Evolutionary conservation across 2,797 vertebrate species (phyloP).

Genomic region (Nannoperca australis): DNA sequence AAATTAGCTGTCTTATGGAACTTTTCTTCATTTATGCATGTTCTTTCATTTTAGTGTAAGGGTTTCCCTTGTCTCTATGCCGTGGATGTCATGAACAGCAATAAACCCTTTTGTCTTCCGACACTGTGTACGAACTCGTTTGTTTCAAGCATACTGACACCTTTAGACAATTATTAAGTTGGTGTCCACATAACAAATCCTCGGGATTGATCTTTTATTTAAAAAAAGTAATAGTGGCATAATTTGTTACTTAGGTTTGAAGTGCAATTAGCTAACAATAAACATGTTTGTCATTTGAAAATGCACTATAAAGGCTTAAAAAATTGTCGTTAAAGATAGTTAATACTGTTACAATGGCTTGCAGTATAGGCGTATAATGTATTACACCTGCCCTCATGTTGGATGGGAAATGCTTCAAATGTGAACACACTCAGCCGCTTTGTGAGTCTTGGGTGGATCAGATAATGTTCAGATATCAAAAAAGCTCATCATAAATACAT

Average conservation of each 20-base stretch:
- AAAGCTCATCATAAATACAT: neutral
- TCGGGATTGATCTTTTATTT: neutral
- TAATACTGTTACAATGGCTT: neutral
- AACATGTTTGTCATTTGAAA: neutral
- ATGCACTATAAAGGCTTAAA: conserved; percentile 13
- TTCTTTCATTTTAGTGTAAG: neutral
- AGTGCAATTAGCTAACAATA: neutral
- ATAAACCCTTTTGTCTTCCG: neutral
- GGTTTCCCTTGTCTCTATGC: neutral
- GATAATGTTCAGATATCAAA: neutral
- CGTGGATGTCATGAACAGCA: neutral
- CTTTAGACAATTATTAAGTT: neutral
- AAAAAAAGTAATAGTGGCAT: neutral
- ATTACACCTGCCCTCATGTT: conserved; percentile 4
- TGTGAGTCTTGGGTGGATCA: neutral
- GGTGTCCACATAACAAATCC: neutral
- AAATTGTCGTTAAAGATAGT: neutral
- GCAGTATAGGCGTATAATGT: neutral
- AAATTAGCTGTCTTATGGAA: neutral
- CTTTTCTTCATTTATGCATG: neutral
- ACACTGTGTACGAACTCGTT: neutral
- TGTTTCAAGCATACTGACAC: neutral
- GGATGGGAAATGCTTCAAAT: neutral
- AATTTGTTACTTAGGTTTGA: neutral
- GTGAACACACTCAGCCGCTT: neutral